Conservation (phyloP, 2,113 vertebrate genomes). For the Dipodomys stephensi region DNA sequence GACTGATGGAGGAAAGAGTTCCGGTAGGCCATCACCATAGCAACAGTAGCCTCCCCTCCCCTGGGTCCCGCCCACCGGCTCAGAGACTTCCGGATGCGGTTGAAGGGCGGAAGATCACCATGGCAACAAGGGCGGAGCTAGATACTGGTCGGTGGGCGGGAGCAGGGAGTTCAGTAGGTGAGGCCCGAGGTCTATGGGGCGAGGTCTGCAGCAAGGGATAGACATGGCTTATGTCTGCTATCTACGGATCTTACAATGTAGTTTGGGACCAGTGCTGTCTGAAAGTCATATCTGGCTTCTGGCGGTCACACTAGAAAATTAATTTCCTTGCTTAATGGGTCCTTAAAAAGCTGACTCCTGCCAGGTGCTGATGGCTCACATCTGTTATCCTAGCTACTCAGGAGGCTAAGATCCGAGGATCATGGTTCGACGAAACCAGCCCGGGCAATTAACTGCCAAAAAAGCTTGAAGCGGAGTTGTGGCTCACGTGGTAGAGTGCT, state of each 20-base stretch:
- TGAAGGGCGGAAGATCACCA: not conserved
- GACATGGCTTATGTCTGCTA: not conserved
- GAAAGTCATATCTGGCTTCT: conserved; percentile 10
- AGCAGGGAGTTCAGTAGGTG: not conserved
- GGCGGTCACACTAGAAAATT: conserved; percentile 36
- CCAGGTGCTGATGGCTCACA: not conserved
- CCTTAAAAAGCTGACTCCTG: conserved; percentile 28
- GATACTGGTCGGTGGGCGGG: not conserved
- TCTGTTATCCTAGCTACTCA: no score
- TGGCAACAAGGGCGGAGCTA: conserved; percentile 15
- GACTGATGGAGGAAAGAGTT: no score
- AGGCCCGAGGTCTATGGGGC: not conserved
- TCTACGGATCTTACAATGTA: no score
- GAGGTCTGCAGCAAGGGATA: not conserved
- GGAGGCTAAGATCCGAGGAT: no score
- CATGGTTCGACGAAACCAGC: no score
- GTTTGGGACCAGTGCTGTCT: not conserved
- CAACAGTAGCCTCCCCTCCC: conserved; percentile 38
- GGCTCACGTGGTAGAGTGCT: no score
- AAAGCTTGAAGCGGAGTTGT: no score
- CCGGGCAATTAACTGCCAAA: no score
- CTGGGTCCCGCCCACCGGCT: not conserved
- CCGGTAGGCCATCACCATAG: conserved; percentile 18
- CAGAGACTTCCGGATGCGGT: not conserved
- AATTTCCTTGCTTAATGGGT: conserved; percentile 44